Evolutionary conservation across 2,113 vertebrate genomes (phyloP), one percentile per base, ranked within the genome.

Genomic region (Uria aalge): DNA sequence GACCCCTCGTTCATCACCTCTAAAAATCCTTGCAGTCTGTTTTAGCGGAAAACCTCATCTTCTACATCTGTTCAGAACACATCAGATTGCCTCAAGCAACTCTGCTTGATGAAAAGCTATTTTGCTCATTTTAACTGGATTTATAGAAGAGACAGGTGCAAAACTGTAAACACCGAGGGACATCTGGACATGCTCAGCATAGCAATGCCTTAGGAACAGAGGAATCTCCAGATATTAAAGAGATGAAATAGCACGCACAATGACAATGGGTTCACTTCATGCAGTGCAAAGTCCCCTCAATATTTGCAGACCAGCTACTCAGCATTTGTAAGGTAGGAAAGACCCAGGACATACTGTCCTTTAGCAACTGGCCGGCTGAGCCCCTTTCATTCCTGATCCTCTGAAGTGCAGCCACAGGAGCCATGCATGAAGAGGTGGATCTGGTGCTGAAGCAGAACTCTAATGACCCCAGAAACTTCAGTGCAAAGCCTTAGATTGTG

Each of bases 11-110:
- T 92, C 36, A 30, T n/a, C 64, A 62, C 19, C 20, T 83, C 67
- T 79, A 45, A 88, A 90, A 90, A 66, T 66, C 71, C n/a, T 71
- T 52, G 23, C 5, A 21, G 57, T 90, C 22, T 92, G 20, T 93
- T 95, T 95, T 72, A 90, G 41, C 53, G 79, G 75, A 76, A 95
- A 93, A 94, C 11, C 67, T 85, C 69, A 76, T 92, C 80, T 77
- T 80, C 75, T 83, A 45, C 78, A 94, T 82, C 78, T 94, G 85
- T 83, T 96, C 79, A 76, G 88, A 85, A 32, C 68, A 69, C 43
- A 85, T 36, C 62, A 85, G 90, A 73, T 64, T 93, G 90, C 90
- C 72, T 83, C 45, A 73, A 69, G 78, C 62, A 79, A 57, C 50
- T 76, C 57, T 56, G 27, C 18, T 45, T 94, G 82, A 92, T 76